Evolutionary conservation across 2,888 invertebrate genomes (phyloP).

Genomic region (Ganaspis brasiliensis): DNA sequence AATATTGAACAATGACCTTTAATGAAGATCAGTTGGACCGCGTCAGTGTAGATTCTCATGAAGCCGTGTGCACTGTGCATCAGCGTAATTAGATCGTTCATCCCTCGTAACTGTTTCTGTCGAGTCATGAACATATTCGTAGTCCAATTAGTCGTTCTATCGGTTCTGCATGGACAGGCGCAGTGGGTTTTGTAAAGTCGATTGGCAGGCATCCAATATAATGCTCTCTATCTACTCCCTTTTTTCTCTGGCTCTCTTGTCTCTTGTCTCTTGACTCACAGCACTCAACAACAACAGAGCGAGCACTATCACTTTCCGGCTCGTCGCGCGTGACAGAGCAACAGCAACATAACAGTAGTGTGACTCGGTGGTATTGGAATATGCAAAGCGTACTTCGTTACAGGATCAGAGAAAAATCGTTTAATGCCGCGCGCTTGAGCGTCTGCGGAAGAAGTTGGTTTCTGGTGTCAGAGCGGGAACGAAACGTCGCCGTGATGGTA

Average conservation of each 20-base stretch:
- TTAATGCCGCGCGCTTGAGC: constrained; percentile 66
- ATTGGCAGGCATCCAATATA: constrained; percentile 47
- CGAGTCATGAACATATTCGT: constrained; percentile 45
- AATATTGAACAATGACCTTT: constrained; percentile 9
- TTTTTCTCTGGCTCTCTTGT: background rate
- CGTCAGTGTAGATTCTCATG: constrained; percentile 13
- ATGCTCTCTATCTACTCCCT: constrained; percentile 41
- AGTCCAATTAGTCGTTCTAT: constrained; percentile 57
- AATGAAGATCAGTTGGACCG: background rate
- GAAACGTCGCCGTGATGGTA: constrained; percentile 65
- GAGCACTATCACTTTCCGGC: constrained; percentile 72
- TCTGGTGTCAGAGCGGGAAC: constrained; percentile 54
- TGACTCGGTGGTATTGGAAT: constrained; percentile 60
- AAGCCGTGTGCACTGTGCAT: background rate
- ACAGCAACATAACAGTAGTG: constrained; percentile 29
- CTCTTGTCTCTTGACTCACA: constrained; percentile 1
- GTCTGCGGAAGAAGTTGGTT: constrained; percentile 43
- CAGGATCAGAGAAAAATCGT: constrained; percentile 67
- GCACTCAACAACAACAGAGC: constrained; percentile 45
- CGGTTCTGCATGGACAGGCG: constrained; percentile 36
- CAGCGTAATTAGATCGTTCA: constrained; percentile 60
- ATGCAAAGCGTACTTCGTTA: constrained; percentile 71
- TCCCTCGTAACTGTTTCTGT: constrained; percentile 55
- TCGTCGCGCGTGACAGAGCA: constrained; percentile 71
- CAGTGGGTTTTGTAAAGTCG: constrained; percentile 39